Base-by-base conservation (phyloP, 2,797 vertebrate species). In the Poecilia picta region DNA sequence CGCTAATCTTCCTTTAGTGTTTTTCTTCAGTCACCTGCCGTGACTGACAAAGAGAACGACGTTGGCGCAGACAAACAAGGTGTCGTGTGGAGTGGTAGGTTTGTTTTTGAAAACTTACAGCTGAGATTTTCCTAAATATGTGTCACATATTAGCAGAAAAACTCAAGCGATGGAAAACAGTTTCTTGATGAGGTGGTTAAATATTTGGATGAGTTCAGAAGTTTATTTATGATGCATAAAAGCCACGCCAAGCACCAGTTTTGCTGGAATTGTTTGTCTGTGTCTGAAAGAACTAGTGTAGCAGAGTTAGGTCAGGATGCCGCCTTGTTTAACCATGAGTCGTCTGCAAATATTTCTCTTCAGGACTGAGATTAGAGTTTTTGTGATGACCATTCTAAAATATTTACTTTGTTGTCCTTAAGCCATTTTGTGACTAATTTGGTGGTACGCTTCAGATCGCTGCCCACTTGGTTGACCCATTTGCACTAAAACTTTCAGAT, bases 1-100 rank as follows among this genome's bases (percentile, higher is more conserved):
- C 66, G 83, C 72, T 91, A 91, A 94, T 92, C 88, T 88, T 89
- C 91, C 85, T 83, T 75, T 85, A 10, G 20, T 90, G 83, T 89
- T 87, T 85, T 43, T 20, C 53, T 86, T 70, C 25, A 83, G 89
- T 83, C 84, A 88, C 90, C 88, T 80, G 87, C 88, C 81, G 81
- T 75, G 76, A 79, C 73, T 70, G 78, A 85, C 46, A 81, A 41
- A 47, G 46, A 78, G 71, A 64, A 2, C 76, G 46, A 86, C 3
- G 6, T 20, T 11, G 43, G 59, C 76, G 78, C 55, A 73, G 76
- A 88, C 15, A 49, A 74, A 72, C 66, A 28, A 73, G 57, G 43
- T 68, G 31, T 36, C 0, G 23, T 72, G 74, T 79, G 41, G 75
- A 57, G 10, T 72, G 72, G 74, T 12, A 13, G 46, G 53, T 79